Evolutionary conservation across 1,140 invertebrate species (phyloP).

Genomic region (Ips nitidus): DNA sequence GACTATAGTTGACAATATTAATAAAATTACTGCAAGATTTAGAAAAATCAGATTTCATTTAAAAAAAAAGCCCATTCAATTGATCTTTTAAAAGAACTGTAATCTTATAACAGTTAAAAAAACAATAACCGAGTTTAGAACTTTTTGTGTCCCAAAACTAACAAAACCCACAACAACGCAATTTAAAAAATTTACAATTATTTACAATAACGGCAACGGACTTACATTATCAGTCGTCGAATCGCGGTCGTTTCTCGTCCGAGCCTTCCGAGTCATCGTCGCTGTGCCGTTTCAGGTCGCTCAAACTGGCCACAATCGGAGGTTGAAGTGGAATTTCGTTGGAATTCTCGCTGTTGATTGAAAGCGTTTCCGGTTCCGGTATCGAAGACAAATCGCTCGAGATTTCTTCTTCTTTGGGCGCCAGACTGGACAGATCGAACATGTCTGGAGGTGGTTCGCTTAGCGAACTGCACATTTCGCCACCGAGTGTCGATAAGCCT

Average conservation of each 20-base stretch:
- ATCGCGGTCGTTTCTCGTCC: constrained; percentile 35
- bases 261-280: constrained; percentile 14
- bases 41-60: too few species aligned
- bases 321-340: constrained; percentile 48
- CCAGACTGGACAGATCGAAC: constrained; percentile 45
- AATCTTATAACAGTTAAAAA: too few species aligned
- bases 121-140: background rate
- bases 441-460: constrained; percentile 52
- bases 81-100: too few species aligned
- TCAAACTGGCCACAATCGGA: constrained; percentile 40
- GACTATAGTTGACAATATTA: too few species aligned
- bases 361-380: constrained; percentile 37
- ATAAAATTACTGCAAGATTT: too few species aligned
- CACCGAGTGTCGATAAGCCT: constrained; percentile 44
- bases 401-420: constrained; percentile 32
- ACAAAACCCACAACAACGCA: background rate
- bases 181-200: constrained; percentile 7
- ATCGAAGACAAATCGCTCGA: constrained; percentile 37
- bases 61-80: too few species aligned
- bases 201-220: constrained; percentile 12
- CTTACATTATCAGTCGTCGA: constrained; percentile 34
- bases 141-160: too few species aligned
- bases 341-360: constrained; percentile 42
- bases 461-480: constrained; percentile 50
- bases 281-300: constrained; percentile 24